These are phyloP conservation scores for Morpho deidamia DNA, from an alignment of 2,888 invertebrate genomes.

Conservation along the genomic window DNA sequence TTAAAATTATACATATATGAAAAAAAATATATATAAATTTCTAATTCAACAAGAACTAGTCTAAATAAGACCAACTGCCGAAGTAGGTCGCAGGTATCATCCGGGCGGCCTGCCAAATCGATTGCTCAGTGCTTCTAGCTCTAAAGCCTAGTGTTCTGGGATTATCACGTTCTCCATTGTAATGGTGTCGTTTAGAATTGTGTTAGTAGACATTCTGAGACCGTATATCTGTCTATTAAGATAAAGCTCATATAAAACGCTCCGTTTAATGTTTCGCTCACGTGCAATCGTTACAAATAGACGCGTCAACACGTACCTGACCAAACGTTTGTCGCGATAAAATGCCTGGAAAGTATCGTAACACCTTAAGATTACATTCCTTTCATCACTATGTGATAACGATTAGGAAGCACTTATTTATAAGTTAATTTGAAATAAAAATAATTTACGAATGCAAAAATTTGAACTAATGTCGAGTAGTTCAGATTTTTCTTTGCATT, in stretches of 20 bases:
- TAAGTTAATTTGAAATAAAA: no score
- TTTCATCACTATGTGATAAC: no score
- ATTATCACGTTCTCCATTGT: slow-evolving; percentile 8
- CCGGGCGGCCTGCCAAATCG: slow-evolving; percentile 49
- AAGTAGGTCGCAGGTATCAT: slow-evolving; percentile 11
- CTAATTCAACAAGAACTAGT: no score
- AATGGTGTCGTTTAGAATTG: slow-evolving; percentile 4
- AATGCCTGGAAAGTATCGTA: no score
- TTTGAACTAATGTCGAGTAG: no score
- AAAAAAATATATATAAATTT: no score
- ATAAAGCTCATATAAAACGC: background rate
- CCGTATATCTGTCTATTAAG: background rate
- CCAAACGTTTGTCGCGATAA: background rate
- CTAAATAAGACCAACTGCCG: background rate
- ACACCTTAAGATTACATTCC: no score
- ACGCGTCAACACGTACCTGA: background rate
- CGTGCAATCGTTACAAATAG: background rate
- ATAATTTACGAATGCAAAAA: no score
- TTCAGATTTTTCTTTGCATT: no score
- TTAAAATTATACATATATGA: no score
- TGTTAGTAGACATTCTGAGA: background rate
- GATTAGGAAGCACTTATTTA: no score
- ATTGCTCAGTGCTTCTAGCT: slow-evolving; percentile 31
- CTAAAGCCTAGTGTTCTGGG: slow-evolving; percentile 9
- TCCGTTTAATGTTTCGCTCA: slow-evolving; percentile 1